These are phyloP conservation scores for Macrostomum lignano DNA, from an alignment of 1,140 invertebrate species.

Conservation along the genomic window DNA sequence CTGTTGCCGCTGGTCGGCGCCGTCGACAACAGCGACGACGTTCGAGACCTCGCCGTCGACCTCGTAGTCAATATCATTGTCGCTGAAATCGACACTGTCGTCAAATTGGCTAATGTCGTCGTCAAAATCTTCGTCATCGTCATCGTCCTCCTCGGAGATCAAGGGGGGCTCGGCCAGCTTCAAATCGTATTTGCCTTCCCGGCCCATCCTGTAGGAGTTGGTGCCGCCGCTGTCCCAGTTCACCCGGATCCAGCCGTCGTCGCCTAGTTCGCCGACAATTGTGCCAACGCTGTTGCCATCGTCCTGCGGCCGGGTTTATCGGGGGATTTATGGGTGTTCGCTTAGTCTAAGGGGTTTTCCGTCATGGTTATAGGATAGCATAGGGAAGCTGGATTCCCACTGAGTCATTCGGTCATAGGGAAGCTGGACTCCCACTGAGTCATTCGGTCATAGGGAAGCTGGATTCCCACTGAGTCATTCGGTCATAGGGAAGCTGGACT, in stretches of 20 bases:
- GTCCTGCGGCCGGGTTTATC: neutral
- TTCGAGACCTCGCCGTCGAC: too few species aligned
- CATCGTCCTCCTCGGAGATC: slow-evolving; percentile 32
- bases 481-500: too few species aligned
- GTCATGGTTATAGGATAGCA: neutral
- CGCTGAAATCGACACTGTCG: slow-evolving; percentile 5
- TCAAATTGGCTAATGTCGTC: slow-evolving; percentile 6
- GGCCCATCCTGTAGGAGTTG: slow-evolving; percentile 87
- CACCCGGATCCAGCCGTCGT: slow-evolving; percentile 85
- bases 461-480: too few species aligned
- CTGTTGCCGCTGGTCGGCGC: too few species aligned
- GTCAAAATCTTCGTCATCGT: too few species aligned
- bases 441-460: too few species aligned
- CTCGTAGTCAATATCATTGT: too few species aligned
- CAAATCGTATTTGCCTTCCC: slow-evolving; percentile 77
- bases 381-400: too few species aligned
- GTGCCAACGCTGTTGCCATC: slow-evolving; percentile 41
- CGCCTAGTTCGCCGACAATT: slow-evolving; percentile 65
- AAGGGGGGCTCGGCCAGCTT: slow-evolving; percentile 52
- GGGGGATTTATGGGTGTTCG: neutral
- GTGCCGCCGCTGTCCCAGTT: slow-evolving; percentile 79
- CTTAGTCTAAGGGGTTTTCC: neutral
- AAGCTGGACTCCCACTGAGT: too few species aligned
- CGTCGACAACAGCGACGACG: too few species aligned
- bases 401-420: too few species aligned